Percentiles rank a stretch among this genome's conserved stretches.
Conservation (phyloP, 2,113 vertebrate genomes). For the Delphinapterus leucas region DNA sequence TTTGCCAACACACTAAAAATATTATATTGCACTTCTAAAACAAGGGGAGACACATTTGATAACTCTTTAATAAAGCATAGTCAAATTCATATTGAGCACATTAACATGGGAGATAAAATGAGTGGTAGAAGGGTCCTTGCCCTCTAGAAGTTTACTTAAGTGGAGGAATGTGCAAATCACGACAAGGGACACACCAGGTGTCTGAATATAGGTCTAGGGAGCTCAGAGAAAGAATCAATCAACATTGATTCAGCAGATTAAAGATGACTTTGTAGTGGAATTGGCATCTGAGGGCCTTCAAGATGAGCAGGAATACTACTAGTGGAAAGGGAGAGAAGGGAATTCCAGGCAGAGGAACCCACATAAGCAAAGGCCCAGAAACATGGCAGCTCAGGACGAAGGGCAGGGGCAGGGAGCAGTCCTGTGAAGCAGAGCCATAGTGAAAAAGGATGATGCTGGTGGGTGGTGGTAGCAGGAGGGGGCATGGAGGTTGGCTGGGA, state of each 20-base stretch:
- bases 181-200: not conserved
- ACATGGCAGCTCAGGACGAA: not conserved
- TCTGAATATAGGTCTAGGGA: not conserved
- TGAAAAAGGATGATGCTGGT: not conserved
- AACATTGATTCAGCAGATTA: not conserved
- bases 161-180: not conserved
- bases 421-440: not conserved
- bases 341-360: not conserved
- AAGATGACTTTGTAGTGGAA: not conserved
- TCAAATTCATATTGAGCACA: not conserved
- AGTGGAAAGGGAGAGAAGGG: not conserved
- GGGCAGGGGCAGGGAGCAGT: not conserved
- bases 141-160: not conserved
- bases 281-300: not conserved
- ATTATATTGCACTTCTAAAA: not conserved
- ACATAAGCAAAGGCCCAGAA: not conserved
- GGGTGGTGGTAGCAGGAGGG: fast-evolving
- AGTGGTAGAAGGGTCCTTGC: not conserved
- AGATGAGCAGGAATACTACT: not conserved
- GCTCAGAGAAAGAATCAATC: not conserved
- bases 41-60: not conserved
- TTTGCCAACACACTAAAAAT: not conserved
- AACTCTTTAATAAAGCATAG: not conserved
- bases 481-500: not conserved
- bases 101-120: not conserved